Evolutionary conservation across 2,113 vertebrate species (phyloP), one percentile per base, ranked within the genome.

Genomic region (Ophiodon elongatus): DNA sequence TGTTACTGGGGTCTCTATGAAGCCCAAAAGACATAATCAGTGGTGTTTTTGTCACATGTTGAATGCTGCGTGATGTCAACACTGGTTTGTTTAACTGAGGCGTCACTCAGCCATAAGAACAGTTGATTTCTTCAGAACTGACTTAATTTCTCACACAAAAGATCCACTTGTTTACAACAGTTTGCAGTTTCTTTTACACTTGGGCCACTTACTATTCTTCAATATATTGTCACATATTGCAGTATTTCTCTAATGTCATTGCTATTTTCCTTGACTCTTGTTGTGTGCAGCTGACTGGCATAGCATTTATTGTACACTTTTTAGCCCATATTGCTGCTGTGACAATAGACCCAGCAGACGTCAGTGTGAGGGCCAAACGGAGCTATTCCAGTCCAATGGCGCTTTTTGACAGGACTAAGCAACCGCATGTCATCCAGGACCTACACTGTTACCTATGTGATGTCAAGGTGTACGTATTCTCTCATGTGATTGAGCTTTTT

Each of bases 361-460:
- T 57, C 82, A 95, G 75, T 0, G 86, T 96, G 25, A 83, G 94
- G 47, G 78, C 90, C 72, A 95, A 92, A 83, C 93, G 91, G 88
- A 94, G 57, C 70, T 94, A 96, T 64, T 88, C 88, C 23, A 85
- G 68, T 43, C 90, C 94, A 1, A 27, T 94, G 95, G 91, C 94
- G 0, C 25, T 79, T 25, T 96, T 97, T 8, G 87, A 96, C 87
- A 89, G 93, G 73, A 90, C 82, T 33, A 96, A 96, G 78, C 95
- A 95, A 6, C 50, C 76, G 0, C 93, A 94, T 0, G 94, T 96
- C 43, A 96, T 97, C 75, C 90, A 97, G 72, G 93, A 96, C 85
- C 92, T 94, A 11, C 93, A 95, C 59, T 96, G 94, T 82, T 92
- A 91, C 47, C 76, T 97, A 19, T 97, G 96, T 85, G 93, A 96